Conservation (phyloP, 1,140 invertebrate genomes). For the Pteromalus puparum region DNA sequence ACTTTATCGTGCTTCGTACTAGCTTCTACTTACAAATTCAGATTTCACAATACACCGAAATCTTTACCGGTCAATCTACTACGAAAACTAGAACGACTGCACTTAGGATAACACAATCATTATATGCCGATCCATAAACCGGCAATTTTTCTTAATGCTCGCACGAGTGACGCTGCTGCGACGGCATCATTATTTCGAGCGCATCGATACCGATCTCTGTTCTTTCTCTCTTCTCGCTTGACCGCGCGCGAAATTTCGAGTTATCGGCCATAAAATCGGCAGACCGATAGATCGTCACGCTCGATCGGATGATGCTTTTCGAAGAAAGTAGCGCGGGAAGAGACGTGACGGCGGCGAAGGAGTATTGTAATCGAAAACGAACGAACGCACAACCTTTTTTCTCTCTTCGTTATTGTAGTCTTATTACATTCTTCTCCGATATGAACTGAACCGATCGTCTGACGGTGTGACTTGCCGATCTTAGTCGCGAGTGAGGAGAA, state of each 20-base stretch:
- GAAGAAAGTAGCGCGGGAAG: conserved; percentile 17
- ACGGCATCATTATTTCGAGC: background rate
- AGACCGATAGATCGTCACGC: background rate
- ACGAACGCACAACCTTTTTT: conserved; percentile 2
- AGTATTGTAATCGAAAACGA: conserved; percentile 21
- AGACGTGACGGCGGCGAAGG: background rate
- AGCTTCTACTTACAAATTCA: too few relatives aligned
- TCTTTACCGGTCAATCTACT: background rate
- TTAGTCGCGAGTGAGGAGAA: conserved; percentile 6
- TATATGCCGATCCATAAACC: background rate
- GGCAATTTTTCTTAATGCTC: background rate
- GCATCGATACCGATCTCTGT: background rate
- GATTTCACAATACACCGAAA: too few relatives aligned
- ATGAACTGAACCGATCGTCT: background rate
- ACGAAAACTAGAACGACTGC: background rate
- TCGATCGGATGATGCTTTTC: conserved; percentile 8
- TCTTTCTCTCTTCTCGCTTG: background rate
- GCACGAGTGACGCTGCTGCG: conserved; percentile 28
- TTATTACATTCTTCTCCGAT: background rate
- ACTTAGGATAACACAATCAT: too few relatives aligned
- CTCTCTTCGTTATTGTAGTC: background rate
- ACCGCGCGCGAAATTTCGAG: conserved; percentile 8
- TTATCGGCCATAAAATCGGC: conserved; percentile 31
- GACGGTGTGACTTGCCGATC: conserved; percentile 10
- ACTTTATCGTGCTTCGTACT: too few relatives aligned